Percentiles rank a stretch among this genome's conserved stretches.
These are phyloP conservation scores for Sparidentex hasta DNA, from an alignment of 2,797 vertebrate species.

Conservation along the genomic window DNA sequence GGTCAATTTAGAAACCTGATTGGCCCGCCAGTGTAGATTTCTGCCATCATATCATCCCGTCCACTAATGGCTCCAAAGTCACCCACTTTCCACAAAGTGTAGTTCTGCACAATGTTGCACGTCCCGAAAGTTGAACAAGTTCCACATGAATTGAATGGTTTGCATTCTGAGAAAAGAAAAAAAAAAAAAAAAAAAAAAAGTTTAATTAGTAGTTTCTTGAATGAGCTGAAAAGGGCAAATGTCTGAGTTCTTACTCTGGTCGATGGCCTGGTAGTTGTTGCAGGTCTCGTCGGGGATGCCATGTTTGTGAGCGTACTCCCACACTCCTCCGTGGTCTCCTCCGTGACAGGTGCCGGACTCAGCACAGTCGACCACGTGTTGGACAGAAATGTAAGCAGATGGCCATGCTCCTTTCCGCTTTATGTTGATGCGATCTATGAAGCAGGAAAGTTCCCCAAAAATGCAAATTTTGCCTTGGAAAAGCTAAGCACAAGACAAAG, in stretches of 20 bases:
- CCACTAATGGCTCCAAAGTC: conserved; percentile 89
- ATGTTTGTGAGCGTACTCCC: conserved; percentile 87
- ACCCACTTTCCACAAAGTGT: conserved; percentile 91
- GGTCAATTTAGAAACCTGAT: conserved; percentile 85
- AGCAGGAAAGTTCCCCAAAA: background rate
- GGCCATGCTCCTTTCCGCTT: conserved; percentile 91
- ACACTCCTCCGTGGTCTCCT: conserved; percentile 88
- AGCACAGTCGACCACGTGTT: conserved; percentile 91
- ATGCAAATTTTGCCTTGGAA: conserved; percentile 24
- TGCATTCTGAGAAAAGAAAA: conserved; percentile 81
- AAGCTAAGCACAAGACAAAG: conserved; percentile 12
- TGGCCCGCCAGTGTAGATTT: conserved; percentile 90
- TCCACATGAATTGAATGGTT: conserved; percentile 91
- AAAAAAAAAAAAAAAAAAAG: too few species aligned
- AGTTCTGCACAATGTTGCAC: conserved; percentile 88
- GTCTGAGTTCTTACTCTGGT: conserved; percentile 82
- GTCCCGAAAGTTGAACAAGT: conserved; percentile 89
- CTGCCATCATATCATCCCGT: conserved; percentile 91
- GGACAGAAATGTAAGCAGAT: conserved; percentile 91
- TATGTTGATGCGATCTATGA: conserved; percentile 93
- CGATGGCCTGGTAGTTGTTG: conserved; percentile 95
- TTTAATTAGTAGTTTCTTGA: background rate
- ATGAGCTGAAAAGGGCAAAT: background rate
- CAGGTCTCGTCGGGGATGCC: conserved; percentile 95
- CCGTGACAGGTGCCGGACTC: conserved; percentile 88